Base-by-base conservation (phyloP, 1,140 invertebrate species). In the Nasonia longicornis region DNA sequence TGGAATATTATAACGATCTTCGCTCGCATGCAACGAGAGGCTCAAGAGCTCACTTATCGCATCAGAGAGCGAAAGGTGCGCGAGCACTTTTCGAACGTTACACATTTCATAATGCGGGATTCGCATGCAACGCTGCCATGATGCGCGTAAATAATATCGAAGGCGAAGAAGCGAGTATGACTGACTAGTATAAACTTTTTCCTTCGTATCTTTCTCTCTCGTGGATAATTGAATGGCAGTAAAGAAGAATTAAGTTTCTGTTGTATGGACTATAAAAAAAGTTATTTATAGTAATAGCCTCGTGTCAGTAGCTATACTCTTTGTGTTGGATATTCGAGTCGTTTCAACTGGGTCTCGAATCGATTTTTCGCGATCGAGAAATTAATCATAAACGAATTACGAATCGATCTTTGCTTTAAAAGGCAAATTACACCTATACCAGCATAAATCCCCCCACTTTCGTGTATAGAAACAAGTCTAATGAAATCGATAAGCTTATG, bases 401-500 rank as follows among this genome's bases (percentile, higher is more conserved):
- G 48, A 52, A 14, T 14, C 48, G 48, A 52, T 26, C 1, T 26
- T 26, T 20, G 48, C 16, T 76, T 64, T 76, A 67, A 48, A 64
- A 76, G 74, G 74, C 58, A 76, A 76, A 76, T 76, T 79, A 42
- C 69, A 72, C 31, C 31, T 4, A 2, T 26, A 35, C 31, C 31
- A 35, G 4, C 22, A 6, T 7, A 10, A 29, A 6, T 20, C 48
- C 14, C 29, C 22, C 12, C 48, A 6, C 48, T 10, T 3, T 10
- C 8, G 7, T 42, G 22, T 52, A 16, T 38, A n/a, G 71, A 80
- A 74, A 80, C 38, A 66, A 73, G 63, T 75, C 79, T 75, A 80
- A 80, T 80, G 71, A 75, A 75, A 80, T 75, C 70, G 38, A 80
- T 74, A 80, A 63, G 52, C 38, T 31, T 64, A 66, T 66, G 20